Base-by-base conservation (phyloP, 2,797 vertebrate species). In the Manis javanica region DNA sequence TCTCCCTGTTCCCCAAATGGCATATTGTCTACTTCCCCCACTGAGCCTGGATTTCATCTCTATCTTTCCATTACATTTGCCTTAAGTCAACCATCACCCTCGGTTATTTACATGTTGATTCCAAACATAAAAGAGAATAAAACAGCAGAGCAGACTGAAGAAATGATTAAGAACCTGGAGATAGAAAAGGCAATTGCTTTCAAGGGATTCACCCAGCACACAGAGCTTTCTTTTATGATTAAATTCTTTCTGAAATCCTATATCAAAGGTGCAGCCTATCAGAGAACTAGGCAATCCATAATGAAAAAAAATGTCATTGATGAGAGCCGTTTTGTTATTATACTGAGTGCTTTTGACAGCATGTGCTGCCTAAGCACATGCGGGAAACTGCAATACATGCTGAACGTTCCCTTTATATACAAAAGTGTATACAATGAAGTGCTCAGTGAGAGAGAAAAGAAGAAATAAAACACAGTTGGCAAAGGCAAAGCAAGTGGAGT, bases 191-290 rank as follows among this genome's bases (percentile, higher is more conserved):
- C 71, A 96, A 39, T 18, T 53, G 49, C 55, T 95, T 96, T 97
- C 84, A 26, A 93, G 91, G 79, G 63, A 53, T 94, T 91, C 95
- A 11, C 95, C 34, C 7, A 5, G 11, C 37, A 78, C 78, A 53
- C 39, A 81, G 74, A 87, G 69, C 71, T 97, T 72, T 94, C 92
- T 93, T 98, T 96, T 82, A 95, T 97, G 97, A 97, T 90, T 94
- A 94, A 97, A 98, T 98, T 98, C 97, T 84, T 96, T 98, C 96
- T 97, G 97, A 98, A 98, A 98, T 96, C 77, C 89, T 89, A 96
- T 98, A 98, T 98, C 97, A 98, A 97, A 98, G 96, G 88, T 59
- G 12, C 83, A 87, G 31, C 79, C 96, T 98, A 98, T 90, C 34
- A 97, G 96, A 83, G 78, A 82, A 42, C 64, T 95, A 87, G 75